Evolutionary conservation across 2,888 invertebrate genomes (phyloP), one percentile per base, ranked within the genome.

Genomic region (Stictocephala bisonia): DNA sequence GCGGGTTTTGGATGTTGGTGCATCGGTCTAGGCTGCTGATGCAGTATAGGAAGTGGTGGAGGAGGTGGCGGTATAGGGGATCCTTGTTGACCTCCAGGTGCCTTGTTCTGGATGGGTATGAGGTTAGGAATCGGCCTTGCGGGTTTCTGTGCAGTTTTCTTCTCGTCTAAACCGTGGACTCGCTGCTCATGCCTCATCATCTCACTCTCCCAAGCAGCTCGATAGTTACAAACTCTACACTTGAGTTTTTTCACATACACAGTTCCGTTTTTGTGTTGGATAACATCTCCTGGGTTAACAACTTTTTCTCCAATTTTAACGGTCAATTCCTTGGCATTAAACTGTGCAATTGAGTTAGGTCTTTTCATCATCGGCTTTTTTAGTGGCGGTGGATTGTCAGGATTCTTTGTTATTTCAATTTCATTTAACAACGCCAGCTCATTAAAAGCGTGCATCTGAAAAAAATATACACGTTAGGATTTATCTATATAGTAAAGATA

Each of bases 91-190:
- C 24, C 18, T 35, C 26, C 18, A 35, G 41, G 11, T 3, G 67
- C 31, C 35, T 77, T 78, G 27, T 75, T 77, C 56, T 80, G 81
- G 68, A 93, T 87, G 3, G 93, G 93, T 82, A 93, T 93, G 53
- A 93, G 86, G 83, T 92, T 92, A 64, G 93, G 93, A 78, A 92
- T 88, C 0, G 93, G 93, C 68, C 92, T 86, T 11, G 88, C 84
- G 58, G 84, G 80, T 79, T 85, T 86, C 74, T 79, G 77, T 7
- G 18, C 7, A 11, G 15, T 11, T 7, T 72, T 73, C 24, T 75
- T 71, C 18, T 56, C 74, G 13, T 64, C 60, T 15, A 75, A 51
- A 20, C 71, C 71, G 81, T 85, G 87, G 69, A 82, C 86, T 81
- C 84, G 84, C 72, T 82, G 82, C 77, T 86, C 86, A 81, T 87